phyloP scores from a whole-genome alignment of 2,113 vertebrate genomes.

The Vicugna pacos region DNA sequence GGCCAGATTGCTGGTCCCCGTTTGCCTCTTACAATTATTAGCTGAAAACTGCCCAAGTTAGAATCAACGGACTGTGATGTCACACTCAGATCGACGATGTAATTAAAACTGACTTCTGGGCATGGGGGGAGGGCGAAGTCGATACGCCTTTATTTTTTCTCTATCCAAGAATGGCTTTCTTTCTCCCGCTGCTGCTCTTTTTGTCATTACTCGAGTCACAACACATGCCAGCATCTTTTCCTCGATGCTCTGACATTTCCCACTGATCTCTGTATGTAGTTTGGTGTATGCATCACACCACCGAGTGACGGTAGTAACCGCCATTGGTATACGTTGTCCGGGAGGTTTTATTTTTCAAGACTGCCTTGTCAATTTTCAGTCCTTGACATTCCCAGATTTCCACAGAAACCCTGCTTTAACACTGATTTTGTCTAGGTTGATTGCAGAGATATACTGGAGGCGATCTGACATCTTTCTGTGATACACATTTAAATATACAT shows the following conservation, averaged over 20 bases:
- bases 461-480: not conserved
- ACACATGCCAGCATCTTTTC: rapidly evolving
- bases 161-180: not conserved
- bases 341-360: not conserved
- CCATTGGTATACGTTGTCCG: rapidly evolving
- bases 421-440: not conserved
- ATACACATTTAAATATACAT: not conserved
- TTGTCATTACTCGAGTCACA: not conserved
- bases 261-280: not conserved
- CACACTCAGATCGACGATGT: rapidly evolving
- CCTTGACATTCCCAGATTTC: not conserved
- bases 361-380: not conserved
- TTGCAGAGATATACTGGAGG: not conserved
- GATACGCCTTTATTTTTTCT: not conserved
- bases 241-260: rapidly evolving
- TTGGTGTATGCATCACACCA: rapidly evolving
- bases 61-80: too few species aligned
- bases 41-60: not conserved
- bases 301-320: not conserved
- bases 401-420: not conserved
- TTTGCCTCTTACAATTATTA: not conserved
- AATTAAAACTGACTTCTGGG: not conserved
- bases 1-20: rapidly evolving
- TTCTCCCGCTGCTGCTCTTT: rapidly evolving
- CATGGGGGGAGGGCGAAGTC: rapidly evolving